A percentile compares a stretch with the other conserved stretches of the same genome.
Conservation (phyloP, 1,140 invertebrate genomes). For the Alviniconcha marisindica region DNA sequence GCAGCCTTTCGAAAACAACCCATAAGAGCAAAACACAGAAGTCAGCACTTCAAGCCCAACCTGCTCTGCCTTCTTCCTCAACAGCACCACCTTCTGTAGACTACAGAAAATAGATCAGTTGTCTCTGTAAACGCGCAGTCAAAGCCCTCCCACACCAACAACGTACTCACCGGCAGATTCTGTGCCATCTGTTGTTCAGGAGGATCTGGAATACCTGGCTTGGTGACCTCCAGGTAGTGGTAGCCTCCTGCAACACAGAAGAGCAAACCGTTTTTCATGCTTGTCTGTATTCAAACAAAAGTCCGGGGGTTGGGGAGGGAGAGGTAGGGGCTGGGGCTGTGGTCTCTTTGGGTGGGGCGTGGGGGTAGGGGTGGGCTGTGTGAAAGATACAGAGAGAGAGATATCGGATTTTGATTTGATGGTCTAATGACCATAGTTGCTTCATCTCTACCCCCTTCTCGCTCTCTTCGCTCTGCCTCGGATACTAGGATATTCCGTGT, state of each 20-base stretch:
- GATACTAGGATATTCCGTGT: no score
- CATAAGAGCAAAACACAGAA: no score
- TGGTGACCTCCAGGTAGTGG: conserved; percentile 72
- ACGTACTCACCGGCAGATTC: conserved; percentile 21
- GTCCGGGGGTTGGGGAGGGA: neutral
- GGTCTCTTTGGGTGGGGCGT: neutral
- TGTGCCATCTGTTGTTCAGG: conserved; percentile 64
- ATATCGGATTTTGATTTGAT: neutral
- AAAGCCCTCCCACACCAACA: no score
- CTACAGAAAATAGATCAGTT: no score
- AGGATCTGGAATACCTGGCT: conserved; percentile 64
- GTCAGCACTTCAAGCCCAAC: no score
- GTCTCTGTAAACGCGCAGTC: no score
- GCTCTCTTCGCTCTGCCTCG: no score
- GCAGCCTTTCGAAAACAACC: no score
- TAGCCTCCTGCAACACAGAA: conserved; percentile 62
- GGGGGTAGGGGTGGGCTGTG: neutral
- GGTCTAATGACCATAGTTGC: no score
- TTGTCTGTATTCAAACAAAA: neutral
- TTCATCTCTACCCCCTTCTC: no score
- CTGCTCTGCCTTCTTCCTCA: no score
- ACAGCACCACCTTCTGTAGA: no score
- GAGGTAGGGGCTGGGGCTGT: neutral
- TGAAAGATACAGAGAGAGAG: neutral
- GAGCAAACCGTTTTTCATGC: neutral